Evolutionary conservation across 2,797 vertebrate genomes (phyloP), one percentile per base, ranked within the genome.

Genomic region (Hippocampus kuda): DNA sequence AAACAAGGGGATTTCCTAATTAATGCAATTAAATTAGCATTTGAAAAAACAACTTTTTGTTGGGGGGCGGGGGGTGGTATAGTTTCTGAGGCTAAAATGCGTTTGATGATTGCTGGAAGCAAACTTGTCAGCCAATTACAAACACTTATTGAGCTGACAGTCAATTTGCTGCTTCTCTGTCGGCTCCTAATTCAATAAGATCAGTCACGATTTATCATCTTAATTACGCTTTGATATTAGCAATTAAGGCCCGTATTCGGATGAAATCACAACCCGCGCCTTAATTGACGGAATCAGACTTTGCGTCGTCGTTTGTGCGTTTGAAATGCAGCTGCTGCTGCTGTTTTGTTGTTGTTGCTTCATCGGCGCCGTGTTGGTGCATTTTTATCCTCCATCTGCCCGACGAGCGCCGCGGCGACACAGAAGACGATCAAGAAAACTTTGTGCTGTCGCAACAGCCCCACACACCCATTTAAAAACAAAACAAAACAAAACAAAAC

Each of bases 71-170:
- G 34, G 34, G 34, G 34, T 22, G 30, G 42, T 65, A 30, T 38
- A 70, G 49, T 77, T 78, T 83, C 67, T 65, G 24, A 60, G 59
- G 60, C 54, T 65, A 71, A 78, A 86, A 81, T 81, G 80, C 48
- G 22, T 84, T 87, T 82, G 75, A 84, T 80, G 81, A 73, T 70
- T 79, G 70, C 79, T 75, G 79, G 74, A 84, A 80, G 79, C 76
- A 89, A 88, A 89, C 83, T 88, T 87, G 85, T 83, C 70, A 78
- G 71, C 83, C 87, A 88, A 91, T 89, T 89, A 89, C 80, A 70
- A 84, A 81, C 79, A 81, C 84, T 86, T 89, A 90, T 94, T 89
- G 84, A 93, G 93, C 94, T 97, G 94, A 96, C 90, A 87, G 89
- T 89, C 89, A 90, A 91, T 92, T 90, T 89, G 83, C 85, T 84